Base-by-base conservation (phyloP, 1,140 invertebrate genomes). In the Laodelphax striatellus region DNA sequence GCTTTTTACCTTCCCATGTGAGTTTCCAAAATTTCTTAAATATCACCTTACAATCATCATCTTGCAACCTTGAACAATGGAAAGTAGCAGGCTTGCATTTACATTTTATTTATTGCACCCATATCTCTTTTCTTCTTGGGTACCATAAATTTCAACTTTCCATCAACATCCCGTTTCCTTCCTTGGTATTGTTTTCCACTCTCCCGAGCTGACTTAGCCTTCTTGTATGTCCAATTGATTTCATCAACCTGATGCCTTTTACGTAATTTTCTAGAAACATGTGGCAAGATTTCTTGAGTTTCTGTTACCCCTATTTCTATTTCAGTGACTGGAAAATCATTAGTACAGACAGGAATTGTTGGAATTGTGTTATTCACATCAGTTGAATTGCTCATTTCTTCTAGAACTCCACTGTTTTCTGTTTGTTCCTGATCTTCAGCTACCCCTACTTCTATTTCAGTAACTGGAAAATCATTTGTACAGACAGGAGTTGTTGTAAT, bases 1-100 rank as follows among this genome's bases (percentile, higher is more conserved):
- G n/a, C n/a, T 31, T 31, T 31, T 31, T 31, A 5, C 28, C 57
- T 28, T 46, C 19, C 57, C 57, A 58, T 13, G 31, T 50, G 31
- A 58, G 44, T 19, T 31, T 58, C 57, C 57, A 58, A 58, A 58
- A 58, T 52, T 58, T 31, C n/a, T 52, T 44, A 50, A 58, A 58
- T 16, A 50, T 58, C 17, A 2, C 31, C 19, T 52, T 52, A 50
- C 43, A n/a, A 13, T 58, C 57, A 34, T 58, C 24, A 50, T 52
- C 44, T 44, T 43, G 24, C 8, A 58, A 8, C 50, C 16, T 21
- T 28, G 42, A 22, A 50, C 57, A 58, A n/a, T 58, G 42, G 24
- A 58, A 19, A 52, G 43, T 58, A 52, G 31, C 52, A 24, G 46
- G 43, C 31, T 58, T 58, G 14, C 44, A 50, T 24, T 58, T 24